These are phyloP conservation scores for Tyria jacobaeae DNA, from an alignment of 2,888 invertebrate genomes.

Conservation along the genomic window DNA sequence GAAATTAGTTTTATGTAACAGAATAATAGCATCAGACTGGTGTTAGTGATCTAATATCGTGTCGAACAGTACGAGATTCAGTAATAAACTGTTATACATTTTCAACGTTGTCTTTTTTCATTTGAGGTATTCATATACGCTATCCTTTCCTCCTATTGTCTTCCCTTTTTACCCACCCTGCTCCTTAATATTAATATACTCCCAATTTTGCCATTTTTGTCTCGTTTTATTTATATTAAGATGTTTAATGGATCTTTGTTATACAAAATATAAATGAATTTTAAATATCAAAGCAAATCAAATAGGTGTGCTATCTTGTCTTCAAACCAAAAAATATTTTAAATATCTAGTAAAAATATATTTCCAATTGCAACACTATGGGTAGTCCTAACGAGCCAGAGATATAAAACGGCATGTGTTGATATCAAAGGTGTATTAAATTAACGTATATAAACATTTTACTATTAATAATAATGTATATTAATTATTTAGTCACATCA, in stretches of 20 bases:
- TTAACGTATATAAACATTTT: background rate
- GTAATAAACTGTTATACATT: conserved; percentile 7
- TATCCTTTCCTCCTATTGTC: too few relatives aligned
- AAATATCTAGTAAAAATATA: too few relatives aligned
- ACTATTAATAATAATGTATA: background rate
- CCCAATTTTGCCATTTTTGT: too few relatives aligned
- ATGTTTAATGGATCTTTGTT: too few relatives aligned
- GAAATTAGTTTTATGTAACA: conserved; percentile 1
- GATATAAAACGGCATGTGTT: conserved; percentile 45
- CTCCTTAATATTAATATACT: too few relatives aligned
- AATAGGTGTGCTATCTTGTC: too few relatives aligned
- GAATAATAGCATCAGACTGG: too few relatives aligned
- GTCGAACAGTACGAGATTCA: background rate
- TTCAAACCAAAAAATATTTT: too few relatives aligned
- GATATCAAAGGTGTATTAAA: conserved; percentile 45
- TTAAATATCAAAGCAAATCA: too few relatives aligned
- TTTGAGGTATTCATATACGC: background rate
- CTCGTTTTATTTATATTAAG: too few relatives aligned
- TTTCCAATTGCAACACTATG: background rate
- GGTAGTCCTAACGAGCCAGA: conserved; percentile 1
- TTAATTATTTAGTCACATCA: conserved; percentile 38
- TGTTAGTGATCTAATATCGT: background rate
- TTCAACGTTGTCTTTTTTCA: background rate
- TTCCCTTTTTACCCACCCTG: too few relatives aligned
- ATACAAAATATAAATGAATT: too few relatives aligned